Conservation (phyloP, 2,113 vertebrate genomes). For the human region DNA sequence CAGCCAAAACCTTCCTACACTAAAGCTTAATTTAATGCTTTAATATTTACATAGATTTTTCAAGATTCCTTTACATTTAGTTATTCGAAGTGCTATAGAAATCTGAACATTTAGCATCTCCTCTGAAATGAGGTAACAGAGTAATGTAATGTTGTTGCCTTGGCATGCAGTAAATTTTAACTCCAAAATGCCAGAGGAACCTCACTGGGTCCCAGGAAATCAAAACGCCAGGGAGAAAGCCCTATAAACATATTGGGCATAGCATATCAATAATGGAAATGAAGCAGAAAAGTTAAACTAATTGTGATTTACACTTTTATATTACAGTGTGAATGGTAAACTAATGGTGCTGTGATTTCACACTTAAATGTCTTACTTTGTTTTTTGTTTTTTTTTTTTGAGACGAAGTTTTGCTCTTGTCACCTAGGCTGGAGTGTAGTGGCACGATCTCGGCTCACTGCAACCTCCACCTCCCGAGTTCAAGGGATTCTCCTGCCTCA, state of each 20-base stretch:
- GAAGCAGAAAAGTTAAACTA: not conserved
- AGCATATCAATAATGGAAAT: not conserved
- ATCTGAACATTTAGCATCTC: not conserved
- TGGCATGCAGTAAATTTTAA: not conserved
- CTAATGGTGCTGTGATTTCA: not conserved
- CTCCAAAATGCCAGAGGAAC: not conserved
- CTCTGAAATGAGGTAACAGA: not conserved
- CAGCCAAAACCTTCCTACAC: not conserved
- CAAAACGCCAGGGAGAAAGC: not conserved
- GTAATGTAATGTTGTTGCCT: not conserved
- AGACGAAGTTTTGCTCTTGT: too few species aligned
- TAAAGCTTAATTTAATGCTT: not conserved
- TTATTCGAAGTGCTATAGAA: not conserved
- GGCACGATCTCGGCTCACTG: too few species aligned
- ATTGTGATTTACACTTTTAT: not conserved
- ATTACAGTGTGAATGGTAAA: not conserved
- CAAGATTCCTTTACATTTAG: not conserved
- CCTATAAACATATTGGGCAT: not conserved
- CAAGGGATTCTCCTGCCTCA: too few species aligned
- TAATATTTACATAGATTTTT: not conserved
- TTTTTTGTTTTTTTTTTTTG: too few species aligned
- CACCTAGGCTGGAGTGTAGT: too few species aligned
- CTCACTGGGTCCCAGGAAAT: not conserved
- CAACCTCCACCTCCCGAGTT: too few species aligned
- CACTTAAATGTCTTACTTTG: not conserved